Base-by-base conservation (phyloP, 2,113 vertebrate species). In the Excalfactoria chinensis region DNA sequence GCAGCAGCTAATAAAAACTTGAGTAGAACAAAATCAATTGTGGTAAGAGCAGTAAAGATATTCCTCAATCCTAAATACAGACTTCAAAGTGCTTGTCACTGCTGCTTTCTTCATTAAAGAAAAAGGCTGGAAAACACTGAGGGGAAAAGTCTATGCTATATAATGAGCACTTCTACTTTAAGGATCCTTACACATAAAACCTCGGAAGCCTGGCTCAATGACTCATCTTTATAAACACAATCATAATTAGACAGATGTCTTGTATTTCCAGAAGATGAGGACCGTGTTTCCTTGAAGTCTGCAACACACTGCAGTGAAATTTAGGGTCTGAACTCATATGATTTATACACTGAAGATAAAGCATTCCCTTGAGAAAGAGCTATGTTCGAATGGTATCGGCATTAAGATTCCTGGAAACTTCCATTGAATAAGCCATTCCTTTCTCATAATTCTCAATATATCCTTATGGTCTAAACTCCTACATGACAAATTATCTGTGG, bases 141-240 rank as follows among this genome's bases (percentile, higher is more conserved):
- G 19, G 35, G 15, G 51, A 68, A 14, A 7, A n/a, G 30, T 70
- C 64, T 15, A 51, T 21, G 40, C 13, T 9, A 4, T 3, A 8
- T 8, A 84, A 88, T 4, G 3, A 94, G 48, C 11, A 74, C 20
- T 71, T 63, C 55, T 18, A 3, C 56, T 59, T 82, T 46, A 77
- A 71, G 23, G 18, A 81, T 48, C 8, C 18, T 72, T 46, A 59
- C 70, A 76, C n/a, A 49, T 4, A 70, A 46, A 63, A 40, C 7
- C 76, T 84, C 6, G 25, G 23, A 90, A 86, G 21, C 23, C 66
- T 68, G 35, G 30, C 40, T 94, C 58, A 64, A 8, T 72, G 69
- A 91, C 58, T 77, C 69, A 93, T 59, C 72, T 81, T 86, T 56
- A 86, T 43, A 89, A 82, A 88, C 18, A 77, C 25, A 80, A 14